Evolutionary conservation across 2,797 vertebrate genomes (phyloP).

Genomic region (Bovichtus variegatus): DNA sequence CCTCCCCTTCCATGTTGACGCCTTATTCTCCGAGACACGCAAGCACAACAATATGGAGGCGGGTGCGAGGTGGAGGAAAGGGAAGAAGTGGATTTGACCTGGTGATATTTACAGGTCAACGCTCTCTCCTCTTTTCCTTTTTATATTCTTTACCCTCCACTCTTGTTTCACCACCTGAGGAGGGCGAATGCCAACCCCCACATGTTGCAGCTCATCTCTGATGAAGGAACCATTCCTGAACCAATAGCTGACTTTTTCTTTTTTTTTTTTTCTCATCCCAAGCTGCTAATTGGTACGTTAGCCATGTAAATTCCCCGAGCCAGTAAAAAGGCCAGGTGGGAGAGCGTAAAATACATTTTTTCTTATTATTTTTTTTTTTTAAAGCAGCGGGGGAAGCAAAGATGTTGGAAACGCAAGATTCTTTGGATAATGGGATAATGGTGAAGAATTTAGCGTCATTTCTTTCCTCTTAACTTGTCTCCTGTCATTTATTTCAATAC

Average conservation of each 20-base stretch:
- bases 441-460: constrained; percentile 30
- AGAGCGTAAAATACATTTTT: constrained; percentile 20
- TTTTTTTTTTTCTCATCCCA: constrained; percentile 52
- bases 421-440: constrained; percentile 36
- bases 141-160: constrained; percentile 31
- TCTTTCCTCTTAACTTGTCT: constrained; percentile 52
- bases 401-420: constrained; percentile 41
- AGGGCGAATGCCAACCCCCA: constrained; percentile 53
- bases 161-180: constrained; percentile 44
- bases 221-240: constrained; percentile 77
- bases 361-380: too few relatives aligned
- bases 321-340: constrained; percentile 46
- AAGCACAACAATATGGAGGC: constrained; percentile 83
- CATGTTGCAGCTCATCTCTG: constrained; percentile 74
- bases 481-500: constrained; percentile 21
- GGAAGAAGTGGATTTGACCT: constrained; percentile 25
- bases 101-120: constrained; percentile 11
- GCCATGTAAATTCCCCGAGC: constrained; percentile 69
- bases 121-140: constrained; percentile 19
- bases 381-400: constrained; percentile 11
- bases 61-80: constrained; percentile 45
- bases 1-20: constrained; percentile 76
- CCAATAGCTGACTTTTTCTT: constrained; percentile 62
- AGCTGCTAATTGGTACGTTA: constrained; percentile 82
- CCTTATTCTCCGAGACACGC: constrained; percentile 77